Evolutionary conservation across 2,888 invertebrate genomes (phyloP).

Genomic region (Lasioglossum figueresi): DNA sequence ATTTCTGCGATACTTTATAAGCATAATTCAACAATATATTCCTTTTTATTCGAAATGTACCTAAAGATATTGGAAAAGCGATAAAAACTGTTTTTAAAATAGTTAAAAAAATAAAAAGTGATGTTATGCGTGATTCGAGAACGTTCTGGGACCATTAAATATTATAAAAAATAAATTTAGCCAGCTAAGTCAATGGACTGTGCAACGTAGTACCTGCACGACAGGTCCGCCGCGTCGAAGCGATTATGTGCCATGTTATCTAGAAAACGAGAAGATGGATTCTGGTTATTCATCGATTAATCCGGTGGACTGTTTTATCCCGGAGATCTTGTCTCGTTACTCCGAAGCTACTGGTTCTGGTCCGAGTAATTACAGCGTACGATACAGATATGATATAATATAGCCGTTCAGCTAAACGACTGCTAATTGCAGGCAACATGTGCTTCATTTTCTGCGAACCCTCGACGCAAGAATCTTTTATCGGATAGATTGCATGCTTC

Average conservation of each 20-base stretch:
- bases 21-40: no score
- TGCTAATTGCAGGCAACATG: not conserved
- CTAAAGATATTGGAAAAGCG: no score
- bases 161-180: no score
- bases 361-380: not conserved
- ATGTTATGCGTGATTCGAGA: no score
- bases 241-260: not conserved
- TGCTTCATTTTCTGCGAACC: not conserved
- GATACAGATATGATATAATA: constrained; percentile 5
- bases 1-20: no score
- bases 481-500: not conserved
- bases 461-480: not conserved
- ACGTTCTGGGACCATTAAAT: no score
- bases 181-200: no score
- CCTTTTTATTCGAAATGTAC: no score
- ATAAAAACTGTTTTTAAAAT: no score
- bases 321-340: not conserved
- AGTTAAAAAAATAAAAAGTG: no score
- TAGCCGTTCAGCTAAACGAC: not conserved
- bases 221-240: not conserved
- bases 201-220: not conserved
- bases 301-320: not conserved
- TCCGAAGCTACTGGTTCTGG: not conserved
- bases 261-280: not conserved
- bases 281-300: not conserved